Percentiles rank a stretch among this genome's conserved stretches.
These are phyloP conservation scores for Hylaeus anthracinus DNA, from an alignment of 1,140 invertebrate species.

Conservation along the genomic window DNA sequence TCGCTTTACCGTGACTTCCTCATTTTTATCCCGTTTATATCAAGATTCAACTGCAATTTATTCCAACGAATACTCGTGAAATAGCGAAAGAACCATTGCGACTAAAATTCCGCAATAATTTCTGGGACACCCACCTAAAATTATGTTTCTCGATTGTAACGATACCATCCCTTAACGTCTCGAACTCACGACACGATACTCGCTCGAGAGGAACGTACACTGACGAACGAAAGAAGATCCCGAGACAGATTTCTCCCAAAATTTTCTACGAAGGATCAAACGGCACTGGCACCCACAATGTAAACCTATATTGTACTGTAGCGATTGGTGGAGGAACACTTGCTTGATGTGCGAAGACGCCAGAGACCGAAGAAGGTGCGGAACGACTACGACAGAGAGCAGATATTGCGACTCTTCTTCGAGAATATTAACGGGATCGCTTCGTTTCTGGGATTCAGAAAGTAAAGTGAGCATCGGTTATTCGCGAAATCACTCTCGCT, in stretches of 20 bases:
- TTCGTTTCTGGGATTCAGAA: constrained; percentile 64
- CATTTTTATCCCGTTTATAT: no score
- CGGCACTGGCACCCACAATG: constrained; percentile 48
- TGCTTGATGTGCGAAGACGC: constrained; percentile 44
- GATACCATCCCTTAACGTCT: not conserved
- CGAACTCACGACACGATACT: not conserved
- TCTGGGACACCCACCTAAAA: no score
- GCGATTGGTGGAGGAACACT: constrained; percentile 63
- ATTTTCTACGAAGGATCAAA: constrained; percentile 19
- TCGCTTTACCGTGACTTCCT: no score
- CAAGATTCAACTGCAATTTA: no score
- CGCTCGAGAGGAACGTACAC: not conserved
- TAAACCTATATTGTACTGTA: constrained; percentile 63
- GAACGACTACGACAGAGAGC: constrained; percentile 50
- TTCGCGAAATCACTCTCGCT: no score
- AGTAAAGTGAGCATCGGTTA: constrained; percentile 49
- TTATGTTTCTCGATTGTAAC: not conserved
- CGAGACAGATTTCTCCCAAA: not conserved
- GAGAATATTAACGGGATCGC: constrained; percentile 65
- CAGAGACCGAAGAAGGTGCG: constrained; percentile 43
- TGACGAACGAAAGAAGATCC: not conserved
- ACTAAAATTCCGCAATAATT: no score
- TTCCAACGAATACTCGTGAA: no score
- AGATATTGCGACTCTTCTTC: constrained; percentile 62
- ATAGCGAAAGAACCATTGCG: no score